A percentile compares a stretch with the other conserved stretches of the same genome.
Conservation (phyloP, 2,888 invertebrate species). For the Cephus pygmeus region DNA sequence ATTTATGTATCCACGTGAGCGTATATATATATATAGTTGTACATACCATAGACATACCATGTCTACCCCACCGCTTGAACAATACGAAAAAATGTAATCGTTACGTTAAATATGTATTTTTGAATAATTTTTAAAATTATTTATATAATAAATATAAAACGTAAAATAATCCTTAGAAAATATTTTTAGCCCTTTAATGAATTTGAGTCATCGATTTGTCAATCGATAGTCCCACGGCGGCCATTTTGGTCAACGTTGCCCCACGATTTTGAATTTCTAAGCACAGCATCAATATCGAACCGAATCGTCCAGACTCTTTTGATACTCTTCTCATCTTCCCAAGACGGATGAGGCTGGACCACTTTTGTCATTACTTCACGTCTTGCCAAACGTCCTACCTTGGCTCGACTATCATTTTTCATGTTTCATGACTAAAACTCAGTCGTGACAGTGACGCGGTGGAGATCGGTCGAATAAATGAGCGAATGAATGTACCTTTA, state of each 20-base stretch:
- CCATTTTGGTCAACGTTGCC: background rate
- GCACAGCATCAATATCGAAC: background rate
- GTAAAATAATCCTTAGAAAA: background rate
- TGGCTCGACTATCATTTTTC: background rate
- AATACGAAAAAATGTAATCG: background rate
- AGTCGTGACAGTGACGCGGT: background rate
- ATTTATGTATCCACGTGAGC: background rate
- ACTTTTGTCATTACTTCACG: constrained; percentile 1
- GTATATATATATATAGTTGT: background rate
- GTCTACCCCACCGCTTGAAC: background rate
- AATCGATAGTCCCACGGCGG: background rate
- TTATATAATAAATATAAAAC: background rate
- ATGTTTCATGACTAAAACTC: background rate
- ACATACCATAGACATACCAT: background rate
- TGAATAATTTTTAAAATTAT: background rate
- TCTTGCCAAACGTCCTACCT: background rate
- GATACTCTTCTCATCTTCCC: background rate
- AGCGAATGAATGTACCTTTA: background rate
- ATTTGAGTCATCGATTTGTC: background rate
- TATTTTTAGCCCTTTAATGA: background rate
- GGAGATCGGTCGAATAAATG: background rate
- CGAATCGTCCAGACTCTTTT: background rate
- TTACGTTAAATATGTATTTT: background rate
- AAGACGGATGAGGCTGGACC: constrained; percentile 1
- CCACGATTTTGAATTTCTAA: background rate